Conservation (phyloP, 2,888 invertebrate genomes). For the Macaria notata region DNA sequence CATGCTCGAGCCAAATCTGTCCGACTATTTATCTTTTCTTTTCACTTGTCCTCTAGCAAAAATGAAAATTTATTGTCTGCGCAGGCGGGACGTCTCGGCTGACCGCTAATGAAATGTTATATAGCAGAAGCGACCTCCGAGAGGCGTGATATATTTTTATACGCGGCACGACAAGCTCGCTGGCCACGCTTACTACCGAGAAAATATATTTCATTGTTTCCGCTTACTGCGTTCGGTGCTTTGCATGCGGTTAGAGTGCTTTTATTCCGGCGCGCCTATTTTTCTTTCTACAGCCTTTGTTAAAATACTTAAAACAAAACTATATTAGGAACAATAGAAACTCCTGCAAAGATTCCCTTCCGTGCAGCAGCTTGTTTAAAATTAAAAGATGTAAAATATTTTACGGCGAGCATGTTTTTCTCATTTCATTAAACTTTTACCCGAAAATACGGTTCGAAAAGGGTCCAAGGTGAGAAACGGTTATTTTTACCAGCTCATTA, state of each 20-base stretch:
- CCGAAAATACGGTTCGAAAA: conserved; percentile 3
- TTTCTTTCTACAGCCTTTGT: conserved; percentile 4
- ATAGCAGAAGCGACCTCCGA: conserved; percentile 48
- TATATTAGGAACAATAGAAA: too few species aligned
- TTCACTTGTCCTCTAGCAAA: conserved; percentile 72
- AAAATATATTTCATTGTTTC: conserved; percentile 35
- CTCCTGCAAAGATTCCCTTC: too few species aligned
- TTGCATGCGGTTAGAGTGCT: conserved; percentile 25
- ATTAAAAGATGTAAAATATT: too few species aligned
- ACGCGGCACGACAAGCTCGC: conserved; percentile 41
- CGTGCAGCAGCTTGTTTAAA: too few species aligned
- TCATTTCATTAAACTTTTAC: conserved; percentile 6
- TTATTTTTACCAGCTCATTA: conserved; percentile 33
- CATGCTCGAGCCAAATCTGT: conserved; percentile 37
- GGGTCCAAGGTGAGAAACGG: conserved; percentile 14
- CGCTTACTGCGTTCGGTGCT: conserved; percentile 28
- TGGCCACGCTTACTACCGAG: conserved; percentile 29
- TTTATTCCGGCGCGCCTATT: conserved; percentile 22
- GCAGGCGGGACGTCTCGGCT: conserved; percentile 59
- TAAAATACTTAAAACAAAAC: too few species aligned
- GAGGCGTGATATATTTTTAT: conserved; percentile 49
- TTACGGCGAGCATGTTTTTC: not conserved
- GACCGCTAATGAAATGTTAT: conserved; percentile 75
- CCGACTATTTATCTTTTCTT: conserved; percentile 70
- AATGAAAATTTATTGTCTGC: conserved; percentile 76